phyloP scores from a whole-genome alignment of 2,113 vertebrate species.

The Lutjanus erythropterus region DNA sequence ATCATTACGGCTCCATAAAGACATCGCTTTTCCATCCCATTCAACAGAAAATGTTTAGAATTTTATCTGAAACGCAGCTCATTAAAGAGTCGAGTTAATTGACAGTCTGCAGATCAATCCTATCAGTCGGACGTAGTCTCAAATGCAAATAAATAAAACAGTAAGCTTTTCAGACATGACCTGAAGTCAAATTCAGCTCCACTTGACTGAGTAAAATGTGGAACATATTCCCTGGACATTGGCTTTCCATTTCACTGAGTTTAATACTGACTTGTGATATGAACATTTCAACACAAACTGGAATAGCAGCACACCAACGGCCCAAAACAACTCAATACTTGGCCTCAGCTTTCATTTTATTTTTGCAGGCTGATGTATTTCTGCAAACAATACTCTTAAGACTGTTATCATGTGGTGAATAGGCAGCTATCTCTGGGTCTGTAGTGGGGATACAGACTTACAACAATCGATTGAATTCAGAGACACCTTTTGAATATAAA shows the following conservation, averaged over 20 bases:
- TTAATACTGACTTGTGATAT: neutral
- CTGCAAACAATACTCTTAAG: neutral
- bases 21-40: constrained; percentile 22
- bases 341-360: neutral
- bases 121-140: neutral
- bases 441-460: too few relatives aligned
- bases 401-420: neutral
- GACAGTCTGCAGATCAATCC: constrained; percentile 14
- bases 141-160: constrained; percentile 7
- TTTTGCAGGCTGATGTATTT: neutral
- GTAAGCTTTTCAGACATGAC: neutral
- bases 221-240: neutral
- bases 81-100: constrained; percentile 2
- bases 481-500: too few relatives aligned
- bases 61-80: constrained; percentile 18
- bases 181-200: neutral
- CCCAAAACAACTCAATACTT: neutral
- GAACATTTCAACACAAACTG: neutral
- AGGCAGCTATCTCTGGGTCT: too few relatives aligned
- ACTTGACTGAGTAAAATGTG: neutral
- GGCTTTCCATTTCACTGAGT: neutral
- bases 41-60: neutral
- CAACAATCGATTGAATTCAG: too few relatives aligned
- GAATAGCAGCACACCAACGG: neutral
- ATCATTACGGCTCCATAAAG: constrained; percentile 63